phyloP scores from a whole-genome alignment of 2,113 vertebrate species.

The Craseonycteris thonglongyai region DNA sequence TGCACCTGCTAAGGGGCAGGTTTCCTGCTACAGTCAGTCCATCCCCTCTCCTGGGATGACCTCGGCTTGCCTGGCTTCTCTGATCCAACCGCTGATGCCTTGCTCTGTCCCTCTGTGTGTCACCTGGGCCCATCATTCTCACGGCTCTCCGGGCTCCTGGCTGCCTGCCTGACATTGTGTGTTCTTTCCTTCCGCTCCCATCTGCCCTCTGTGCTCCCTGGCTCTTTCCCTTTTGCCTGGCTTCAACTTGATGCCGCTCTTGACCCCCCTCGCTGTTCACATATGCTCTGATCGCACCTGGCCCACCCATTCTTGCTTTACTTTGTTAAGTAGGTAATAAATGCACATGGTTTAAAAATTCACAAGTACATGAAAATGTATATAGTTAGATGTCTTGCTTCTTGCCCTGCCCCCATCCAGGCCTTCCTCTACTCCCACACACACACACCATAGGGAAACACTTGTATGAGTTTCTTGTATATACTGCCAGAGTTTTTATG shows the following conservation, averaged over 20 bases:
- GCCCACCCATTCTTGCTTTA: neutral
- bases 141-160: neutral
- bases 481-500: neutral
- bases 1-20: neutral
- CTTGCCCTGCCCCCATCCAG: neutral
- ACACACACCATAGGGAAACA: neutral
- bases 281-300: neutral
- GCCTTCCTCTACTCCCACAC: neutral
- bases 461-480: neutral
- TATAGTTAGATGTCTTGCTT: neutral
- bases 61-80: neutral
- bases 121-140: neutral
- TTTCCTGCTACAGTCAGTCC: neutral
- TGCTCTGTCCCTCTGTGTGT: accelerated
- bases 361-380: neutral
- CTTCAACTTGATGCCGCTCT: neutral
- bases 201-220: neutral
- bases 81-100: neutral
- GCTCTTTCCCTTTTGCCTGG: neutral
- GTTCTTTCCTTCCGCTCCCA: neutral
- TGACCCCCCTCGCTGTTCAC: neutral
- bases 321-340: neutral
- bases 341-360: neutral
- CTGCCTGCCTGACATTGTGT: neutral
- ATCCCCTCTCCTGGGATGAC: neutral